A percentile compares a stretch with the other conserved stretches of the same genome.
These are phyloP conservation scores for Drosophila arawakana DNA, from an alignment of 1,140 invertebrate genomes.

Conservation along the genomic window DNA sequence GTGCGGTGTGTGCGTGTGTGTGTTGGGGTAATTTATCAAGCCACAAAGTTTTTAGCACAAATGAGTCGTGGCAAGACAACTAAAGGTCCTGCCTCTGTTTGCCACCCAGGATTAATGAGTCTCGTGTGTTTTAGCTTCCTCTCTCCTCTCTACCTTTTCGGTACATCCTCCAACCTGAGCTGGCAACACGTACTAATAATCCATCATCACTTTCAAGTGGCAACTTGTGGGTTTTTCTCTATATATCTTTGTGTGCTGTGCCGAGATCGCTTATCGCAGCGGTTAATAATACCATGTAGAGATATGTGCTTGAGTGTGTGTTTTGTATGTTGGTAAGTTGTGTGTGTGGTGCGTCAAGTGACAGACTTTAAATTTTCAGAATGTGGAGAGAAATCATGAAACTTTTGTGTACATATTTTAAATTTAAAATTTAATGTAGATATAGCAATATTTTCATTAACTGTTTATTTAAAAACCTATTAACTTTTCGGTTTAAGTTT, in stretches of 20 bases:
- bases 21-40: slow-evolving; percentile 73
- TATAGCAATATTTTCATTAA: no score
- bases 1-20: slow-evolving; percentile 31
- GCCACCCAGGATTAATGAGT: slow-evolving; percentile 73
- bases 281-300: neutral
- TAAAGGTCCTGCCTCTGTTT: slow-evolving; percentile 56
- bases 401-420: neutral
- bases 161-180: slow-evolving; percentile 58
- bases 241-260: neutral
- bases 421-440: no score
- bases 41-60: slow-evolving; percentile 75
- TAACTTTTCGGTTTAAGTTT: neutral
- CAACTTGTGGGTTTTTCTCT: slow-evolving; percentile 46
- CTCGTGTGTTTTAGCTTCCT: slow-evolving; percentile 55
- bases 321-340: neutral
- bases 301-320: slow-evolving; percentile 15
- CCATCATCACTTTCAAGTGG: slow-evolving; percentile 68
- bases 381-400: no score
- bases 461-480: neutral
- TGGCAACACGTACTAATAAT: slow-evolving; percentile 75
- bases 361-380: neutral
- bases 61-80: slow-evolving; percentile 67
- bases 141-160: neutral
- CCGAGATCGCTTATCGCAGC: slow-evolving; percentile 51
- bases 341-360: slow-evolving; percentile 25